phyloP scores from a whole-genome alignment of 2,113 vertebrate species.

The Pachycephala philippinensis region DNA sequence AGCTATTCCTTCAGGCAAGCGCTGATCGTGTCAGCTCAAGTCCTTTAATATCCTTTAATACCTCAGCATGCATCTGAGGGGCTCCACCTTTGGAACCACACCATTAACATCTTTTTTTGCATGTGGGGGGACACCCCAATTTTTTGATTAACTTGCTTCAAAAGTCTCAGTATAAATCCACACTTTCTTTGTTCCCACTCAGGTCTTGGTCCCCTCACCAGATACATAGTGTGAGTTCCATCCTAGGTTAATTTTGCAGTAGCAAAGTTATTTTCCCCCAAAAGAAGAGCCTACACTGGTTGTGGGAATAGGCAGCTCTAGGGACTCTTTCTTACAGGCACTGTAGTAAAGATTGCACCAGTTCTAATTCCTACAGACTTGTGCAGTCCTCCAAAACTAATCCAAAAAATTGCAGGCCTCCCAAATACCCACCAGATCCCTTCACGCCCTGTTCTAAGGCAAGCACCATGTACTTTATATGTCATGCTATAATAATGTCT shows the following conservation, averaged over 20 bases:
- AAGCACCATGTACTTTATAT: neutral
- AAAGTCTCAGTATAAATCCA: neutral
- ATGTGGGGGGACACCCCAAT: accelerated
- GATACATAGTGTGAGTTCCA: neutral
- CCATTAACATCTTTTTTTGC: neutral
- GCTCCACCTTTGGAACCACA: neutral
- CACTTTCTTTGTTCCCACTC: neutral
- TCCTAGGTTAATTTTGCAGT: neutral
- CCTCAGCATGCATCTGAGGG: neutral
- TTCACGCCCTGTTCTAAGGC: neutral
- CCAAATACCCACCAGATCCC: neutral
- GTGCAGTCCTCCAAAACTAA: neutral
- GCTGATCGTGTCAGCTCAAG: neutral
- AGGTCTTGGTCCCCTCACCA: neutral
- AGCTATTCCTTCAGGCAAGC: neutral
- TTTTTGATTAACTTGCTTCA: neutral
- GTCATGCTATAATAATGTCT: neutral
- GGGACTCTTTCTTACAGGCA: neutral
- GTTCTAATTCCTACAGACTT: neutral
- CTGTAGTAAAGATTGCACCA: neutral
- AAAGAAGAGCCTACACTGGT: neutral
- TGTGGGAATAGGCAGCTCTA: neutral
- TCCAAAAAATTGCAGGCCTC: neutral
- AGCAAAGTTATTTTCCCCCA: neutral
- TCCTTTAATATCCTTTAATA: neutral